Percentiles rank a stretch among this genome's conserved stretches.
These are phyloP conservation scores for Amia ocellicauda DNA, from an alignment of 2,113 vertebrate species.

Conservation along the genomic window DNA sequence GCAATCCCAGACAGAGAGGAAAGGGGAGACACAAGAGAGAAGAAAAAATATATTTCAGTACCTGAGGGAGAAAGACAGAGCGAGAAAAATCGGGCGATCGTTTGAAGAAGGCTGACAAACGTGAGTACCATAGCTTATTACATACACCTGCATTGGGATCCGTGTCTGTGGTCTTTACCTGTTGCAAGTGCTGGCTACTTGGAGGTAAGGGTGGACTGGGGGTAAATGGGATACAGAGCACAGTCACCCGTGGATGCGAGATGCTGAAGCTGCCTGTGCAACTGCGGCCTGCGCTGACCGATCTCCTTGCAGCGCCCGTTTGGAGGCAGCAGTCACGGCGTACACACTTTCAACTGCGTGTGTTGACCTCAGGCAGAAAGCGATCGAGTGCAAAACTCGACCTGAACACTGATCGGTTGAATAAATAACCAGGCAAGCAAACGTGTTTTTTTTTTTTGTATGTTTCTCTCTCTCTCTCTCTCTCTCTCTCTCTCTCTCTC, in stretches of 20 bases:
- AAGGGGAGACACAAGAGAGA: not conserved
- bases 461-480: too few species aligned
- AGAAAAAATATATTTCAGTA: not conserved
- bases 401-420: too few species aligned
- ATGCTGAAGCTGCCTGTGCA: slow-evolving; percentile 24
- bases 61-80: not conserved
- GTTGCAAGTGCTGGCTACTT: slow-evolving; percentile 9
- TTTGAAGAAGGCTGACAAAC: not conserved
- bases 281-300: slow-evolving; percentile 16
- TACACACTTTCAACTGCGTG: too few species aligned
- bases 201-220: slow-evolving; percentile 20
- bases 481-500: too few species aligned
- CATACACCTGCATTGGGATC: not conserved
- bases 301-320: slow-evolving; percentile 7
- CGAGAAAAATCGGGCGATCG: not conserved
- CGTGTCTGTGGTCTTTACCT: slow-evolving; percentile 6
- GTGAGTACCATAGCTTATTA: slow-evolving; percentile 18
- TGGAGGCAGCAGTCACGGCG: not conserved
- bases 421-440: too few species aligned
- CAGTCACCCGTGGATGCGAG: slow-evolving; percentile 26
- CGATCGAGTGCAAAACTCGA: too few species aligned
- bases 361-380: too few species aligned
- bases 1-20: slow-evolving; percentile 6
- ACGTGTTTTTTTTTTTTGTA: too few species aligned
- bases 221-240: slow-evolving; percentile 18